A percentile compares a stretch with the other conserved stretches of the same genome.
Conservation (phyloP, 2,113 vertebrate species). For the Crotalus helleri region DNA sequence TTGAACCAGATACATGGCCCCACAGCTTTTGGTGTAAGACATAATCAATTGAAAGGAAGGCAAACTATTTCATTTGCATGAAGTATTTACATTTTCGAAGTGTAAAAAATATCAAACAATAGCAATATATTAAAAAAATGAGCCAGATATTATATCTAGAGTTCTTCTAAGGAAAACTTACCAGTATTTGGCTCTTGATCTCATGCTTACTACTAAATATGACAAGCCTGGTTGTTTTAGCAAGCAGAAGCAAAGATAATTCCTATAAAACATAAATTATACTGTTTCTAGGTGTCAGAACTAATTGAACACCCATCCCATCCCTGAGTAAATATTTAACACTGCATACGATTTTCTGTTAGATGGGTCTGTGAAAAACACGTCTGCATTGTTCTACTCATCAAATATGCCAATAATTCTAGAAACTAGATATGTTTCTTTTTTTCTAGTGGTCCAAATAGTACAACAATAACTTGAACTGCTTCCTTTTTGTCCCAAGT, state of each 20-base stretch:
- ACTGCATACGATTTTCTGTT: background rate
- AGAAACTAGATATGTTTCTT: background rate
- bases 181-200: background rate
- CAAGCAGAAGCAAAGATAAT: background rate
- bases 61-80: background rate
- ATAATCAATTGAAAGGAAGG: background rate
- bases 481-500: background rate
- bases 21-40: background rate
- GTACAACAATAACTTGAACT: background rate
- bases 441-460: background rate
- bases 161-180: background rate
- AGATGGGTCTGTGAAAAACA: background rate
- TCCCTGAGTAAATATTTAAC: background rate
- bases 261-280: background rate
- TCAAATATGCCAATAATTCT: background rate
- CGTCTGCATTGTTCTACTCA: background rate
- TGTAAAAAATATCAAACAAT: background rate
- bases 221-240: background rate
- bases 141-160: background rate
- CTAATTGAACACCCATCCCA: background rate
- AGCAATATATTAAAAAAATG: background rate
- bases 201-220: background rate
- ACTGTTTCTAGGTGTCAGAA: background rate
- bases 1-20: background rate
- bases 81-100: background rate